These are phyloP conservation scores for Engraulis encrasicolus DNA, from an alignment of 2,113 vertebrate genomes.

Conservation along the genomic window DNA sequence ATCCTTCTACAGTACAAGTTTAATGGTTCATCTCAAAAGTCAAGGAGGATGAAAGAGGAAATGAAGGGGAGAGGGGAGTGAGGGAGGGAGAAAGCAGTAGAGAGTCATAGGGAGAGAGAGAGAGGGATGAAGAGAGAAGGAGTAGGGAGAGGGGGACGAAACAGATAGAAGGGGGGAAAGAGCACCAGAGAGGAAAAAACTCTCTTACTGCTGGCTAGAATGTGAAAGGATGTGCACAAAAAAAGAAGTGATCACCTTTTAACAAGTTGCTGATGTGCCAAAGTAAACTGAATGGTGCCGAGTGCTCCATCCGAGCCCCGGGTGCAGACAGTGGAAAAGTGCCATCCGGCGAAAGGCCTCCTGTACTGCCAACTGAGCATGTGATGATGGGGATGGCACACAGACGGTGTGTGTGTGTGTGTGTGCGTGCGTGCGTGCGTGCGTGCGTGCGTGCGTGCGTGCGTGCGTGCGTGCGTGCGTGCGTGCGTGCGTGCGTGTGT, in stretches of 20 bases:
- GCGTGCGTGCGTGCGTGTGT: no score
- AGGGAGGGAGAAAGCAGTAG: no score
- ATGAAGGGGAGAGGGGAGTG: no score
- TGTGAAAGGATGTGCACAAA: not conserved
- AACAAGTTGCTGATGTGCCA: slow-evolving; percentile 20
- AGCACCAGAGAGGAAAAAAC: not conserved
- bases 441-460: no score
- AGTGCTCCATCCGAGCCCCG: not conserved
- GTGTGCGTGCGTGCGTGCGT: no score
- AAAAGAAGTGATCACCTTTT: slow-evolving; percentile 9
- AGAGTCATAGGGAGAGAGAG: not conserved
- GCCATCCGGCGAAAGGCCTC: not conserved
- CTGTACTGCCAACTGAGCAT: not conserved
- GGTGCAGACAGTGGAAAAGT: not conserved
- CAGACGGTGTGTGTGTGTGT: no score
- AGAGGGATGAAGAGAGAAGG: not conserved
- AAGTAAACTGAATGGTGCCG: slow-evolving; percentile 16
- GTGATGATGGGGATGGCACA: not conserved
- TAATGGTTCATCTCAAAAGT: not conserved
- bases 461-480: no score
- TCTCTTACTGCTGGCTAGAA: not conserved
- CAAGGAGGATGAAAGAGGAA: not conserved
- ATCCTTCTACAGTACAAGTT: not conserved
- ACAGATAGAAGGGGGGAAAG: no score
- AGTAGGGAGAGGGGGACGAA: no score